phyloP scores from a whole-genome alignment of 1,140 invertebrate species.

The Drosophila equinoxialis region DNA sequence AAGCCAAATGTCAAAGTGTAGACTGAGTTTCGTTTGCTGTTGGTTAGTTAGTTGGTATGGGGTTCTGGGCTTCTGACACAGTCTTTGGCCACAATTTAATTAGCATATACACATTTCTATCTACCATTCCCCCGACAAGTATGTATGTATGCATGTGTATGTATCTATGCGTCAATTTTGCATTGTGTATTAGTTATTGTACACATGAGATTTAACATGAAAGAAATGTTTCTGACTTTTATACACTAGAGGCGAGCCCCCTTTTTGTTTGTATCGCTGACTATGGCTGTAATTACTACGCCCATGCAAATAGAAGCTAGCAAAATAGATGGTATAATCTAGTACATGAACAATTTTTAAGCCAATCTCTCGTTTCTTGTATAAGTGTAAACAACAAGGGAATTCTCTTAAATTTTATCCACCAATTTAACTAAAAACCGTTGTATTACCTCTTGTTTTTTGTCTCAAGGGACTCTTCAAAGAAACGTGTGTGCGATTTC shows the following conservation, averaged over 20 bases:
- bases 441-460: no score
- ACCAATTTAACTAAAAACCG: no score
- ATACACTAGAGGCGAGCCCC: slow-evolving; percentile 55
- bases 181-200: slow-evolving; percentile 41
- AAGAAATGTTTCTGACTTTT: slow-evolving; percentile 48
- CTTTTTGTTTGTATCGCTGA: neutral
- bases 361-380: no score
- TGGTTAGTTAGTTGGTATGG: neutral
- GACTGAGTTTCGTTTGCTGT: neutral
- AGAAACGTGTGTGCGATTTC: no score
- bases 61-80: neutral
- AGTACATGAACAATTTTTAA: no score
- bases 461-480: no score
- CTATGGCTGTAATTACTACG: neutral
- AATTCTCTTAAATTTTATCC: no score
- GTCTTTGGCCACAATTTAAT: slow-evolving; percentile 48
- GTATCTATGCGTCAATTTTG: slow-evolving; percentile 16
- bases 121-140: neutral
- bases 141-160: no score
- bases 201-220: slow-evolving; percentile 63
- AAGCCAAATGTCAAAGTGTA: slow-evolving; percentile 12
- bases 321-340: no score
- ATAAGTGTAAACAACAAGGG: no score
- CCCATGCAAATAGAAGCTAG: no score
- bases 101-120: slow-evolving; percentile 29